Evolutionary conservation across 2,888 invertebrate species (phyloP).

Genomic region (Alloplasta piceator): DNA sequence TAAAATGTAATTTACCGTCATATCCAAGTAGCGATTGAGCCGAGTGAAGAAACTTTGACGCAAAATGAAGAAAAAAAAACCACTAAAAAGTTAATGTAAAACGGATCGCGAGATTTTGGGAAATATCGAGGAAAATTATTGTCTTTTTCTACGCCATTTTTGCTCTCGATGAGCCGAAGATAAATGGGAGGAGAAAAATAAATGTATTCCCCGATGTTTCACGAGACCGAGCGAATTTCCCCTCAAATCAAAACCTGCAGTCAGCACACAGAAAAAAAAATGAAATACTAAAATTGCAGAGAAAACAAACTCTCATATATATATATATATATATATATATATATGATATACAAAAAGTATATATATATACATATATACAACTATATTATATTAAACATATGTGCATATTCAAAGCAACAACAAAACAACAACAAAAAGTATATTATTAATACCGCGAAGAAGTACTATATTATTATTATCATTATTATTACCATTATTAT

Average conservation of each 20-base stretch:
- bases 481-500: slow-evolving; percentile 71
- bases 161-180: background rate
- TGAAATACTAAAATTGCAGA: slow-evolving; percentile 78
- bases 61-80: slow-evolving; percentile 46
- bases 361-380: slow-evolving; percentile 71
- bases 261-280: slow-evolving; percentile 79
- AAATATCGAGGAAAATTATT: slow-evolving; percentile 57
- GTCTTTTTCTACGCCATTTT: no score
- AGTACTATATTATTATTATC: slow-evolving; percentile 81
- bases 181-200: slow-evolving; percentile 25
- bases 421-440: slow-evolving; percentile 70
- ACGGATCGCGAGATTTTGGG: slow-evolving; percentile 32
- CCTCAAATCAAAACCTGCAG: slow-evolving; percentile 83
- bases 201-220: slow-evolving; percentile 19
- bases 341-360: slow-evolving; percentile 67
- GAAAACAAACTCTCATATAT: slow-evolving; percentile 76
- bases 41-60: slow-evolving; percentile 68
- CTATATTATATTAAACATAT: slow-evolving; percentile 70
- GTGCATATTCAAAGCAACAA: slow-evolving; percentile 65
- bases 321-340: slow-evolving; percentile 65
- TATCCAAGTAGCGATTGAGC: slow-evolving; percentile 66
- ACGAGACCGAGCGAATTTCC: slow-evolving; percentile 74
- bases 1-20: slow-evolving; percentile 64
- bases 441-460: slow-evolving; percentile 76
- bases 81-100: background rate